Evolutionary conservation across 1,140 invertebrate species (phyloP), one percentile per base, ranked within the genome.

Genomic region (Aplysia californica): DNA sequence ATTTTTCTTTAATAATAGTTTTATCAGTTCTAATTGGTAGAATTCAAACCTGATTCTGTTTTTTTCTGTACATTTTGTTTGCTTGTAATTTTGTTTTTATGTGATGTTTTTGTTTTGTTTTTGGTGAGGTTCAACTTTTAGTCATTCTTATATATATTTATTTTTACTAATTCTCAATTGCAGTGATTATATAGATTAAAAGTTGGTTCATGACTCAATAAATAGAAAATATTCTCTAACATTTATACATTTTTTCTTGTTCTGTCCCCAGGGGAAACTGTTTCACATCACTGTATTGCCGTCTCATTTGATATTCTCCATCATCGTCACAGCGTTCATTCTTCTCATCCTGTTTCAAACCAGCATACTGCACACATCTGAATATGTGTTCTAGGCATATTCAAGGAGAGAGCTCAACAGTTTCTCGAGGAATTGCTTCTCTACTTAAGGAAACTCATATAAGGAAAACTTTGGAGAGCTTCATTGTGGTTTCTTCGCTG

Each of bases 231-330:
- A n/a, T n/a, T n/a, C n/a, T n/a, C 58, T 26, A 21, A 10, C 15
- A 15, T 29, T 66, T 23, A 56, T 68, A 4, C 29, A 50, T 77
- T 73, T 36, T 18, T 67, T 18, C 41, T 55, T 39, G 59, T 70
- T 61, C 76, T 82, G 71, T 36, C 87, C 87, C 33, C 82, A 90
- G 89, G 87, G 89, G 10, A 90, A 90, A 72, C 68, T 90, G 56
- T 89, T 90, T 79, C 86, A 89, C 68, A 80, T 90, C 20, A 87
- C 88, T 15, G 85, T 90, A 21, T 77, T 85, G 50, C 86, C 89
- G 58, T 82, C 83, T 0, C 86, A 88, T 61, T 75, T 89, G 4
- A 85, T 88, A 36, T 82, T 84, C 1, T 35, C 83, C n/a, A 31
- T 80, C 2, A 83, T 88, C 20, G 56, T 88, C 6, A 71, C 77